Evolutionary conservation across 2,113 vertebrate species (phyloP).

Genomic region (Cavia aperea): DNA sequence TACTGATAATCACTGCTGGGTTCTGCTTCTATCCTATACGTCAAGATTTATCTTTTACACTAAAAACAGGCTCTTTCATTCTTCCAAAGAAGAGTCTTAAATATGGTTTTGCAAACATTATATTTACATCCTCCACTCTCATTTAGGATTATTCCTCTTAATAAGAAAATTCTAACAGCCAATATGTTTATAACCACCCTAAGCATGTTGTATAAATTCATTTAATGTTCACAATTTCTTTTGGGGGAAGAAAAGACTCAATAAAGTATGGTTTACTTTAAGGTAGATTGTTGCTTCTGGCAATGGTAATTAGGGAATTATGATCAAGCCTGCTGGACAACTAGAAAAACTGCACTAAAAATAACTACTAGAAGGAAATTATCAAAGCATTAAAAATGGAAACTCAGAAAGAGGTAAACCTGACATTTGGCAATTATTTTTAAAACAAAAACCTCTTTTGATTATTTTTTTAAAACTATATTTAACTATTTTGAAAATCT

Average conservation of each 20-base stretch:
- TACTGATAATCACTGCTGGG: not conserved
- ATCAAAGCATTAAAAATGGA: not conserved
- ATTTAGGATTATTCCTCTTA: not conserved
- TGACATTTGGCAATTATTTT: not conserved
- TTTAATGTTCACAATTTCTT: not conserved
- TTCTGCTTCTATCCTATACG: not conserved
- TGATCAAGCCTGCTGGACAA: not conserved
- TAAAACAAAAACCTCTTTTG: not conserved
- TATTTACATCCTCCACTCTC: not conserved
- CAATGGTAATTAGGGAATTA: not conserved
- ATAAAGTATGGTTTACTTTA: not conserved
- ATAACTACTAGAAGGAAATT: not conserved
- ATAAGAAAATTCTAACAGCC: conserved; percentile 6
- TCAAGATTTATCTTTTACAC: not conserved
- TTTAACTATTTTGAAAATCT: conserved; percentile 1
- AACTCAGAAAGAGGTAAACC: not conserved
- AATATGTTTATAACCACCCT: not conserved
- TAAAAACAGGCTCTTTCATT: not conserved
- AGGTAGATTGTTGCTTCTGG: not conserved
- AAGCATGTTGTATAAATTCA: not conserved
- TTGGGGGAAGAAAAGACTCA: not conserved
- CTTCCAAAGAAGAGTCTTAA: not conserved
- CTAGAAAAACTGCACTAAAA: not conserved
- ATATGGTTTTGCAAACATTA: not conserved
- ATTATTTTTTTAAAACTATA: not conserved